Evolutionary conservation across 2,888 invertebrate genomes (phyloP).

Genomic region (Celastrina argiolus): DNA sequence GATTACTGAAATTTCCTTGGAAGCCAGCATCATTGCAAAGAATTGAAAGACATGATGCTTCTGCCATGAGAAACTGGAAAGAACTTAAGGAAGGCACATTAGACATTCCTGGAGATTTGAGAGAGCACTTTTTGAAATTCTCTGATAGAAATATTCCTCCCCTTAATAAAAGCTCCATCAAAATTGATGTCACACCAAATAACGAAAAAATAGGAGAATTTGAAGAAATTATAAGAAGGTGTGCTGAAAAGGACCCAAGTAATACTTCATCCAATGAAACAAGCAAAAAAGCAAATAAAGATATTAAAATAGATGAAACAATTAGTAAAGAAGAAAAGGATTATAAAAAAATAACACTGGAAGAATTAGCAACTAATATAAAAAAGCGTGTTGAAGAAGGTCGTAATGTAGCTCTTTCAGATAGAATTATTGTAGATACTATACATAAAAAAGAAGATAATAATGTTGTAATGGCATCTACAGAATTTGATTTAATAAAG

Average conservation of each 20-base stretch:
- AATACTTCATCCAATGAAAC: conserved; percentile 38
- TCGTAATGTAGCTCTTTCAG: conserved; percentile 48
- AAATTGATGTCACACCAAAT: conserved; percentile 50
- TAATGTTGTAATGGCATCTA: conserved; percentile 35
- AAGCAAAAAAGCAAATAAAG: conserved; percentile 27
- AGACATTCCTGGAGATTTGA: conserved; percentile 62
- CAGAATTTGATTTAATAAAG: conserved; percentile 45
- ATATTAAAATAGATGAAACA: conserved; percentile 25
- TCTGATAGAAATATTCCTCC: conserved; percentile 76
- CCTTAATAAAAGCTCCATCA: conserved; percentile 52
- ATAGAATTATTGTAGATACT: conserved; percentile 54
- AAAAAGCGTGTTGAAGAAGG: conserved; percentile 55
- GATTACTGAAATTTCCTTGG: conserved; percentile 83
- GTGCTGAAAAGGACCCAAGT: conserved; percentile 42
- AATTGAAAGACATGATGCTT: conserved; percentile 81
- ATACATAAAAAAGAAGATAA: conserved; percentile 35
- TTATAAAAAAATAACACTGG: conserved; percentile 24
- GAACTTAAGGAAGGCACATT: conserved; percentile 78
- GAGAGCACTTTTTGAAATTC: conserved; percentile 82
- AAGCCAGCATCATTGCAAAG: conserved; percentile 73
- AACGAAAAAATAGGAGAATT: conserved; percentile 60
- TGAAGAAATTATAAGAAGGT: conserved; percentile 65
- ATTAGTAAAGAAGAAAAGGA: conserved; percentile 25
- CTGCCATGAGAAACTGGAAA: conserved; percentile 84
- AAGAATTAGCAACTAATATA: conserved; percentile 52